Evolutionary conservation across 2,113 vertebrate genomes (phyloP).

Genomic region (Pituophis catenifer): DNA sequence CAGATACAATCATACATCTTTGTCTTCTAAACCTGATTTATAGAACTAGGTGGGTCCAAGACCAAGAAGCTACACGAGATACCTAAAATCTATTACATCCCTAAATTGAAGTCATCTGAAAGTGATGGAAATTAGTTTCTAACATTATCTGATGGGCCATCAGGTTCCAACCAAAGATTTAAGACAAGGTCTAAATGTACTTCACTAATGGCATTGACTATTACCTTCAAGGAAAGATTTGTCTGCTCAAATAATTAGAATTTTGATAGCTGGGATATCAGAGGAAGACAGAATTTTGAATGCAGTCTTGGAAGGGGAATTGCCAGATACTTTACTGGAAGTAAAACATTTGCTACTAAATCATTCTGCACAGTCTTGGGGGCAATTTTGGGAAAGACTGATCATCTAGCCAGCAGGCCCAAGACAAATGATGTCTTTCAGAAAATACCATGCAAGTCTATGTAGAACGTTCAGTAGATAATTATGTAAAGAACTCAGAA

Average conservation of each 20-base stretch:
- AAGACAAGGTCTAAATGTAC: neutral
- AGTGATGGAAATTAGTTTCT: neutral
- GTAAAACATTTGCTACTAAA: neutral
- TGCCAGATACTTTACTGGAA: neutral
- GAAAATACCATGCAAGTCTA: neutral
- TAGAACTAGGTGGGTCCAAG: neutral
- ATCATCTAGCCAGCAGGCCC: neutral
- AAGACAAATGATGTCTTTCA: slow-evolving; percentile 19
- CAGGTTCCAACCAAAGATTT: neutral
- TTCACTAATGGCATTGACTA: neutral
- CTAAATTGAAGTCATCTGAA: neutral
- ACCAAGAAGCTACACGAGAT: neutral
- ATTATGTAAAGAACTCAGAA: slow-evolving; percentile 12
- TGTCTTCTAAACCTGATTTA: neutral
- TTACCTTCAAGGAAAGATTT: neutral
- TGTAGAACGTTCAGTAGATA: neutral
- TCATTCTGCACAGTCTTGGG: neutral
- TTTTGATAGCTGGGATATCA: neutral
- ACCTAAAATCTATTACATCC: too few species aligned
- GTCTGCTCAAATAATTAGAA: neutral
- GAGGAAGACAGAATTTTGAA: neutral
- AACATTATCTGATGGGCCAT: neutral
- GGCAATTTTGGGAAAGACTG: neutral
- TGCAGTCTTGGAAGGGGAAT: neutral
- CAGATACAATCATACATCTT: neutral